Percentiles rank a stretch among this genome's conserved stretches.
These are phyloP conservation scores for Eilema griseolum DNA, from an alignment of 2,888 invertebrate genomes.

Conservation along the genomic window DNA sequence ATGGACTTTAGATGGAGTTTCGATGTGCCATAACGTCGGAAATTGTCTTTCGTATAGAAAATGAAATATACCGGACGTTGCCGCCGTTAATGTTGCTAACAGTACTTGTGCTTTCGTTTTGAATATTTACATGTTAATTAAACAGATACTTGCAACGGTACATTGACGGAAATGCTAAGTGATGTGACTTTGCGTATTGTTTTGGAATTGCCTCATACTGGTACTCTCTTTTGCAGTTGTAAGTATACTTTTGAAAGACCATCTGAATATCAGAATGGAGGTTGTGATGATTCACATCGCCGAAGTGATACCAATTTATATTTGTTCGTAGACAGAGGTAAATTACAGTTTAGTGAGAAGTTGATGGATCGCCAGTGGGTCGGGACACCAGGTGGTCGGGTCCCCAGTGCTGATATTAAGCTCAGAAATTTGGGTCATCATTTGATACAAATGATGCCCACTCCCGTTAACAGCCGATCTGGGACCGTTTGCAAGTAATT, in stretches of 20 bases:
- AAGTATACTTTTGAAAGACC: not conserved
- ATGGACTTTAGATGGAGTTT: conserved; percentile 11
- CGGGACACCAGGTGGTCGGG: too few species aligned
- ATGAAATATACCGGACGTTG: conserved; percentile 48
- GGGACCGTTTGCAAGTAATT: too few species aligned
- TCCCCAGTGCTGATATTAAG: too few species aligned
- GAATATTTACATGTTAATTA: conserved; percentile 57
- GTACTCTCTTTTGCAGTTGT: not conserved
- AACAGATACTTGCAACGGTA: conserved; percentile 34
- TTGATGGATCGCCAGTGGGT: too few species aligned
- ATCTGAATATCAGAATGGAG: too few species aligned
- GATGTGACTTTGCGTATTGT: conserved; percentile 25
- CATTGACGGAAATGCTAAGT: conserved; percentile 28
- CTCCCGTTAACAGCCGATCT: too few species aligned
- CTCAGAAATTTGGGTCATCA: too few species aligned
- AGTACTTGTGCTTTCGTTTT: conserved; percentile 50
- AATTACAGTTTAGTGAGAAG: too few species aligned
- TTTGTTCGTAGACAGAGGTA: too few species aligned
- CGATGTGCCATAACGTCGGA: conserved; percentile 23
- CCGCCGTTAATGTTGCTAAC: conserved; percentile 53
- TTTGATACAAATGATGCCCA: too few species aligned
- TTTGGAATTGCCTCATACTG: conserved; percentile 12
- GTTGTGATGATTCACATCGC: too few species aligned
- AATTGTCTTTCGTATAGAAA: conserved; percentile 46
- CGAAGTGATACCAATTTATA: too few species aligned